Conservation (phyloP, 2,113 vertebrate species). For the Trogon surrucura region DNA sequence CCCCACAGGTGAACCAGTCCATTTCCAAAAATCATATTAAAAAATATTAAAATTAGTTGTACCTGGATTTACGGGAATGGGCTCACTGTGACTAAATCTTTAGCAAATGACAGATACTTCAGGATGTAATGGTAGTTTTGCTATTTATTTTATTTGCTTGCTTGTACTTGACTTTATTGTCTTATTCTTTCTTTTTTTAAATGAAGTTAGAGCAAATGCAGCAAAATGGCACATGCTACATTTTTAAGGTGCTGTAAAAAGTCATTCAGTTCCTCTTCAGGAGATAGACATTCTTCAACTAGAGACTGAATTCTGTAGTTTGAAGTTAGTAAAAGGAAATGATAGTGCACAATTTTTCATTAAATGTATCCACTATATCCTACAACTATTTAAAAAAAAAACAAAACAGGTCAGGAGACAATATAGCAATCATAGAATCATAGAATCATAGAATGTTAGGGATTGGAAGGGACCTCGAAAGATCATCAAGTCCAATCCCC, state of each 20-base stretch:
- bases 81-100: not conserved
- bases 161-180: not conserved
- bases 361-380: not conserved
- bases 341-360: not conserved
- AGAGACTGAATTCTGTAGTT: not conserved
- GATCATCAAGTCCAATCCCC: too few species aligned
- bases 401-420: not conserved
- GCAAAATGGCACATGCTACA: not conserved
- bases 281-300: not conserved
- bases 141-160: not conserved
- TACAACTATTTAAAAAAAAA: not conserved
- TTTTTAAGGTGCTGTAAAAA: not conserved
- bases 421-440: not conserved
- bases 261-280: not conserved
- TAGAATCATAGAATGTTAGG: too few species aligned
- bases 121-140: not conserved
- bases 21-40: not conserved
- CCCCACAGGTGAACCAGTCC: not conserved
- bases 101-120: not conserved
- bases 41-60: not conserved
- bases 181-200: not conserved
- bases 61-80: not conserved
- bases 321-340: conserved; percentile 15
- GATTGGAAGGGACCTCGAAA: too few species aligned
- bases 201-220: not conserved